phyloP scores from a whole-genome alignment of 2,113 vertebrate genomes.

The Athene cunicularia region DNA sequence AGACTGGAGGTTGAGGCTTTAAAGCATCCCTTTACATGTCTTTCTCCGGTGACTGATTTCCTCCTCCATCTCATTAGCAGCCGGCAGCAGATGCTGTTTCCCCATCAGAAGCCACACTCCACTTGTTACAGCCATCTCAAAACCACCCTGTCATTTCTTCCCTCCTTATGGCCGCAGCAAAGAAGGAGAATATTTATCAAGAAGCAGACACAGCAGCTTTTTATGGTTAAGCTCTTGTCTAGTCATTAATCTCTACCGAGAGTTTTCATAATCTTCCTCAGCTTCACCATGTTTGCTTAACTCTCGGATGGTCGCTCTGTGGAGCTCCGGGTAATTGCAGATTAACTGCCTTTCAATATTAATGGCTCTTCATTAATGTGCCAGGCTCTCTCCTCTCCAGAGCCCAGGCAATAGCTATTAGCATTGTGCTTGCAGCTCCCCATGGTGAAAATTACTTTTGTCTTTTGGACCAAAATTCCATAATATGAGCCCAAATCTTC shows the following conservation, averaged over 20 bases:
- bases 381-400: neutral
- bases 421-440: neutral
- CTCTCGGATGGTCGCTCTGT: neutral
- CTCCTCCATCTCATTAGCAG: neutral
- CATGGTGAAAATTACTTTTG: neutral
- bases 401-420: neutral
- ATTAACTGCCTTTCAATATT: conserved; percentile 48
- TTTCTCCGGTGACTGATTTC: conserved; percentile 27
- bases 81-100: neutral
- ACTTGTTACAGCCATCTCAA: neutral
- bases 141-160: neutral
- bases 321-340: neutral
- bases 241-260: conserved; percentile 18
- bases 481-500: neutral
- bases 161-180: rapidly evolving
- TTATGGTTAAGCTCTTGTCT: neutral
- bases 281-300: conserved; percentile 4
- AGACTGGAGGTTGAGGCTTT: neutral
- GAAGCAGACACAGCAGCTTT: neutral
- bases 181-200: conserved; percentile 18
- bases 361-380: neutral
- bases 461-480: neutral
- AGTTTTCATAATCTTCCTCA: conserved; percentile 14
- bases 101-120: conserved; percentile 11
- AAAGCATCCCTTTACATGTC: neutral